Evolutionary conservation across 1,140 invertebrate genomes (phyloP), one percentile per base, ranked within the genome.

Genomic region (Magallana gigas): DNA sequence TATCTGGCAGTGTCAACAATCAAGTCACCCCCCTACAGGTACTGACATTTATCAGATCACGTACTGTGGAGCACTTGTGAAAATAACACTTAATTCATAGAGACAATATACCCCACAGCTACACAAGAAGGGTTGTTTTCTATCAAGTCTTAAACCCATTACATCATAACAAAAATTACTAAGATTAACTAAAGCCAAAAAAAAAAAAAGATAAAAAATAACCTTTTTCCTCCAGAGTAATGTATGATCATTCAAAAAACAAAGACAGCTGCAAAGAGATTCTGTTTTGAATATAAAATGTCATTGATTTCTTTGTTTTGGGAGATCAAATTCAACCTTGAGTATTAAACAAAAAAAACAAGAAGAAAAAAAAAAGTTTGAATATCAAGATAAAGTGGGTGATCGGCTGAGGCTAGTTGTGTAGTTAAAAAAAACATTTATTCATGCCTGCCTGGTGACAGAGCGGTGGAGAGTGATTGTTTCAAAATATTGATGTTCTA

Each of bases 31-130:
- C 23, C 68, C 23, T 64, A 8, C 9, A 76, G 68, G 23, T 18
- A 76, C 14, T 8, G 8, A 76, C 29, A 9, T 11, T 11, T 76
- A 29, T 76, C 23, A 76, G 68, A 76, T 12, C 68, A 76, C 68
- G 4, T 48, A 48, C 36, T 4, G 36, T 48, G 3, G 18, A 76
- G 23, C 36, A 76, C 68, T 76, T 76, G 68, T 76, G 23, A 76
- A 76, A 76, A 76, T 76, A 76, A 76, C 68, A 76, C 68, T 36
- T 76, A 76, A 76, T 76, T 76, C 68, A 9, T 12, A 48, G 68
- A 29, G 36, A 14, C 16, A 64, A 64, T 48, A 48, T 48, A 48
- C 36, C 36, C 36, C 36, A 48, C 36, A 64, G 60, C 68, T 12
- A 76, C 29, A 9, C 18, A 5, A 29, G 16, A 23, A 11, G 68